Conservation (phyloP, 2,888 invertebrate species). For the Ochropleura leucogaster region DNA sequence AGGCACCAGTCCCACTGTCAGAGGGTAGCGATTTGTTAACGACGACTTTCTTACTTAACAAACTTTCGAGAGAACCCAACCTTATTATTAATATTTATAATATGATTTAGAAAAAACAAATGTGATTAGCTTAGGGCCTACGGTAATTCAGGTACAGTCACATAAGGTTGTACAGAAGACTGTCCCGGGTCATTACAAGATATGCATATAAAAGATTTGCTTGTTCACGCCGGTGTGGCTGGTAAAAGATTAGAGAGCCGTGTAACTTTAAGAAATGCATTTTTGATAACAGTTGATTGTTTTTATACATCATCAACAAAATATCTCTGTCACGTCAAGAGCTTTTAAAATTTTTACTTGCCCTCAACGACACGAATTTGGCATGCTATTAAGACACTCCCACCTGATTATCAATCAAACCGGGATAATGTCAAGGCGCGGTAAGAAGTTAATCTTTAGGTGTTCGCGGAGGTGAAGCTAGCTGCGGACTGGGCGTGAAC, state of each 20-base stretch:
- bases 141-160: no score
- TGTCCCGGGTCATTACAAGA: background rate
- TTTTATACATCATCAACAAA: background rate
- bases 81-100: no score
- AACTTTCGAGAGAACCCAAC: background rate
- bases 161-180: background rate
- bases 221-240: no score
- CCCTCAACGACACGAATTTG: background rate
- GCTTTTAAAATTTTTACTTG: background rate
- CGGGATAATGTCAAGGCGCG: no score
- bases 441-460: no score
- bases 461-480: no score
- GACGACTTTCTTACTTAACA: background rate
- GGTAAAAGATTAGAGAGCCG: no score
- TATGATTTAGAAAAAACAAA: no score
- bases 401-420: no score
- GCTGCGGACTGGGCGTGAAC: no score
- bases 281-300: background rate
- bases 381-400: no score
- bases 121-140: no score
- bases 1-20: background rate
- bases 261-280: background rate
- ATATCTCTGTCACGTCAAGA: background rate
- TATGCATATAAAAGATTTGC: background rate
- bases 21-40: background rate